These are phyloP conservation scores for Nomada fabriciana DNA, from an alignment of 2,888 invertebrate species.

Conservation along the genomic window DNA sequence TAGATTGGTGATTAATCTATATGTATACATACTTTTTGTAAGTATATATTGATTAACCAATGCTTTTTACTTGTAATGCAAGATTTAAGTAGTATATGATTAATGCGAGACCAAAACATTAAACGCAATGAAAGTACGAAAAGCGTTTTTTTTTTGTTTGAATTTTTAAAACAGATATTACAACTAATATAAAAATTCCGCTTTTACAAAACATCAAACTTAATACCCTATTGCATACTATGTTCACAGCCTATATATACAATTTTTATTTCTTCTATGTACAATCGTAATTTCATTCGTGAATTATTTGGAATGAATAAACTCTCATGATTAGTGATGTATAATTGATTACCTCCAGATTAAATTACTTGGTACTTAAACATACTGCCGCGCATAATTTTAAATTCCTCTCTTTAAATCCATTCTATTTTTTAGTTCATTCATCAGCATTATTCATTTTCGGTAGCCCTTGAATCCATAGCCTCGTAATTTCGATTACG, in stretches of 20 bases:
- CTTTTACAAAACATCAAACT: constrained; percentile 31
- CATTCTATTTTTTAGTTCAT: constrained; percentile 15
- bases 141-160: background rate
- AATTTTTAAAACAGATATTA: constrained; percentile 10
- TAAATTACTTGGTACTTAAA: constrained; percentile 52
- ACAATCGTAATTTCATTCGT: constrained; percentile 52
- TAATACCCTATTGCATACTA: constrained; percentile 46
- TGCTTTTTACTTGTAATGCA: constrained; percentile 1
- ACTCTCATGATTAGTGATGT: constrained; percentile 20
- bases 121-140: constrained; percentile 11
- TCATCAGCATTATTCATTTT: constrained; percentile 12
- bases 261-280: constrained; percentile 56
- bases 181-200: constrained; percentile 42
- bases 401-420: constrained; percentile 14
- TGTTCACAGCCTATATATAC: constrained; percentile 71
- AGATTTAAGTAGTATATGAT: constrained; percentile 14
- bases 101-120: background rate
- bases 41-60: background rate
- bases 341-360: constrained; percentile 26
- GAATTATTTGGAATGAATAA: constrained; percentile 48
- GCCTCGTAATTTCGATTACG: constrained; percentile 3
- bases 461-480: background rate
- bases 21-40: background rate
- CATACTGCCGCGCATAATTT: constrained; percentile 53
- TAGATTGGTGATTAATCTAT: constrained; percentile 14